Base-by-base conservation (phyloP, 2,113 vertebrate species). In the Cichladusa arquata region DNA sequence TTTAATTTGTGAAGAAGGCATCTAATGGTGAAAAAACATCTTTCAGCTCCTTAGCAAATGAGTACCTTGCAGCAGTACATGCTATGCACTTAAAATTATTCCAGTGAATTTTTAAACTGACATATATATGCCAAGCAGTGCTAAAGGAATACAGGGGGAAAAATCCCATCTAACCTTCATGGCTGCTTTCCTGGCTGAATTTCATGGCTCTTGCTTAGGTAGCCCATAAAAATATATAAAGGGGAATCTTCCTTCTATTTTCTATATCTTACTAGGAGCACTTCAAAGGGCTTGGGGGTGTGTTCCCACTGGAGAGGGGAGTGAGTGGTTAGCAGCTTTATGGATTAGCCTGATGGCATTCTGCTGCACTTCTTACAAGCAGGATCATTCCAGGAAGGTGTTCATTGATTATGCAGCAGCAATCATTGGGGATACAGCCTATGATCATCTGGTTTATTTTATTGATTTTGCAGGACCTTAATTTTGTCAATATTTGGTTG, bases 41-140 rank as follows among this genome's bases (percentile, higher is more conserved):
- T 31, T 47, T 25, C 51, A 47, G 1, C 34, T 51, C 6, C 24
- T 78, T 38, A 26, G 19, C 36, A n/a, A 66, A 53, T 24, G 28
- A 74, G 23, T 34, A 29, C 31, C 17, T 82, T 82, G 34, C 29
- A 79, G 40, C 48, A 33, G 20, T 16, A 40, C 15, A 2, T 58
- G 48, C 31, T 61, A 5, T 3, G 4, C 51, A 18, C 38, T 70
- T 53, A 14, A 53, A 47, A 89, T 34, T 38, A 84, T 23, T 62
- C 33, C 22, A 36, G 31, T 42, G 42, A 3, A 5, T 50, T 38
- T 80, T 80, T 70, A 1, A 48, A 60, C 23, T 78, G 13, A 50
- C 8, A 3, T 14, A 5, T 2, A 2, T 25, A 6, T 45, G 24
- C 54, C 9, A 23, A 1, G 0, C 53, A 40, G 6, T 29, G 25